Evolutionary conservation across 2,113 vertebrate species (phyloP).

Genomic region (Ptilorrhoa leucosticta): DNA sequence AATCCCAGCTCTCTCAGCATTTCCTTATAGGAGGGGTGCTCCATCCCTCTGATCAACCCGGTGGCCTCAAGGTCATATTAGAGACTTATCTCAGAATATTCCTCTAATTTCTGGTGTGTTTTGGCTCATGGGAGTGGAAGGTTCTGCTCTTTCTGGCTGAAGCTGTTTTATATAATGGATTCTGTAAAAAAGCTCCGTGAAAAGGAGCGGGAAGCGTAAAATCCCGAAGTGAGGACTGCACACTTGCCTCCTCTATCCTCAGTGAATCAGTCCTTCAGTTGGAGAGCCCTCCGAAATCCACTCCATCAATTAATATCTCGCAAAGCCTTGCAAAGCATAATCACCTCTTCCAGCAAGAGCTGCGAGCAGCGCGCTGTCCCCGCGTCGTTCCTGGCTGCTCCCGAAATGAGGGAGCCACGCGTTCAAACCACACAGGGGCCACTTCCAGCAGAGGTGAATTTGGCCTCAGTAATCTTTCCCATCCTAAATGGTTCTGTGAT

Average conservation of each 20-base stretch:
- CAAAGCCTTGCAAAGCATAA: neutral
- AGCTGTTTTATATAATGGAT: neutral
- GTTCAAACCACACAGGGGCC: neutral
- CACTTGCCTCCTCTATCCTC: neutral
- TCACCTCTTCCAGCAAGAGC: neutral
- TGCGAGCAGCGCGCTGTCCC: neutral
- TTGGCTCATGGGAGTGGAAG: neutral
- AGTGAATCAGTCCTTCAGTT: neutral
- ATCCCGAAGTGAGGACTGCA: neutral
- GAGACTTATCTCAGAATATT: neutral
- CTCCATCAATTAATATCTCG: neutral
- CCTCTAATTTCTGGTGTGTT: neutral
- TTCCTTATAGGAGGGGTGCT: neutral
- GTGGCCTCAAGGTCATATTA: neutral
- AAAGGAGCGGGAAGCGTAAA: neutral
- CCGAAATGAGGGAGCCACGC: neutral
- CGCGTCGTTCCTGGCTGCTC: neutral
- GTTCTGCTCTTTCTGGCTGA: neutral
- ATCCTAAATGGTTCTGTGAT: neutral
- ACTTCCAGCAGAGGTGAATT: neutral
- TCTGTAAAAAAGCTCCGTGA: neutral
- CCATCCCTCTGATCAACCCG: neutral
- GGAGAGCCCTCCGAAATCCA: neutral
- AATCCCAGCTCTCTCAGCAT: neutral
- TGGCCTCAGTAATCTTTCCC: fast-evolving